Evolutionary conservation across 2,113 vertebrate genomes (phyloP), one percentile per base, ranked within the genome.

Genomic region (Puma concolor): DNA sequence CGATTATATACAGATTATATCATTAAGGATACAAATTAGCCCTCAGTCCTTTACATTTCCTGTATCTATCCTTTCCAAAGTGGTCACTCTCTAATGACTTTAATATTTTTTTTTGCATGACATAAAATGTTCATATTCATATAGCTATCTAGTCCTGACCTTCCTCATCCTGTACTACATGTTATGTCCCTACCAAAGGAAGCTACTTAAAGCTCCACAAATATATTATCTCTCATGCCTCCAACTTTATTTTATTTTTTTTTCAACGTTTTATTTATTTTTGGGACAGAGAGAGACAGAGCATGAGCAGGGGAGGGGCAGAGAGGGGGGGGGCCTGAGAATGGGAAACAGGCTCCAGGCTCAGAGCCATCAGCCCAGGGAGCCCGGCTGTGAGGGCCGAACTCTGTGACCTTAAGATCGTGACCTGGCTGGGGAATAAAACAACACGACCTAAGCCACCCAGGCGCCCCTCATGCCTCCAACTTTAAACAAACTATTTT

Each of bases 41-140:
- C 83, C 38, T 89, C n/a, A 21, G 25, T 84, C 31, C 21, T 94
- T 94, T 38, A 81, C 6, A 85, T 16, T 74, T 83, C 38, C 77
- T 85, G 64, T 63, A 36, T 84, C 15, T 66, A 29, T 33, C 50
- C 5, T 87, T 77, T 93, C 38, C n/a, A 76, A 83, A 95, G 41
- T 72, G 52, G 72, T 57, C 12, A 48, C 82, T 7, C 54, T 82
- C 76, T 54, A 71, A 88, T 71, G 41, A 83, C 19, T 88, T 72
- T 5, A 77, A 31, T 63, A 60, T 25, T 29, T 81, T 84, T 84
- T 41, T 57, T 84, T 79, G 66, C 48, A 82, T 85, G 60, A 67
- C 76, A 91, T 64, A 63, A 91, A 95, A 57, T 83, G n/a, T 86
- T 44, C 21, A 33, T 81, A 41, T 82, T 67, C n/a, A 85, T 83